Percentiles rank a stretch among this genome's conserved stretches.
Conservation (phyloP, 1,140 invertebrate species). For the Schmidtea mediterranea region DNA sequence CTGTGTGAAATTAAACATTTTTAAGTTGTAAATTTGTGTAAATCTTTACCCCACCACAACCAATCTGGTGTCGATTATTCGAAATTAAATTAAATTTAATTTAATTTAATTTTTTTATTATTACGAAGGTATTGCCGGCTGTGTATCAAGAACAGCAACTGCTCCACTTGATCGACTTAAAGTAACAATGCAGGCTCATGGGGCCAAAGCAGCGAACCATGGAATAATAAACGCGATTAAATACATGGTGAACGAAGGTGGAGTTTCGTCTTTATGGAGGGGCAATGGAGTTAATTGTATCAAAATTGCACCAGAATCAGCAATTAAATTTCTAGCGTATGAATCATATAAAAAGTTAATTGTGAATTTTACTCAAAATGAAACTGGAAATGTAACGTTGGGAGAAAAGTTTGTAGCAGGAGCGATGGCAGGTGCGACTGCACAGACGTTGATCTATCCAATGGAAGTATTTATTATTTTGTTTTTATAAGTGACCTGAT, state of each 20-base stretch:
- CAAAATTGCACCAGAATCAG: constrained; percentile 91
- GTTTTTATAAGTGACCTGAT: not conserved
- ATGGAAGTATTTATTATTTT: constrained; percentile 39
- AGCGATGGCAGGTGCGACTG: constrained; percentile 68
- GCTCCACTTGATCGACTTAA: constrained; percentile 6
- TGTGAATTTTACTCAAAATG: not conserved
- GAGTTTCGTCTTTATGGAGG: constrained; percentile 59
- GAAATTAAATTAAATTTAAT: too few species aligned
- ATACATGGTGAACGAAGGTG: constrained; percentile 59
- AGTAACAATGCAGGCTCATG: constrained; percentile 3
- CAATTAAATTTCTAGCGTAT: constrained; percentile 86
- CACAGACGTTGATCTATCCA: constrained; percentile 83
- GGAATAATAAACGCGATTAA: not conserved
- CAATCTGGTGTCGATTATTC: too few species aligned
- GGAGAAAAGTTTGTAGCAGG: constrained; percentile 67
- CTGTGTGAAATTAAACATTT: too few species aligned
- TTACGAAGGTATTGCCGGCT: constrained; percentile 3
- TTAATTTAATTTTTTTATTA: not conserved
- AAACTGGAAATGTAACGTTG: constrained; percentile 33
- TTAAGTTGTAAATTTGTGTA: too few species aligned
- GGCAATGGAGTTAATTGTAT: constrained; percentile 94
- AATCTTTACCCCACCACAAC: too few species aligned
- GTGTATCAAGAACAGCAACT: constrained; percentile 1
- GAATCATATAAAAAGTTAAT: constrained; percentile 18
- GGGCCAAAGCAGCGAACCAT: not conserved